Percentiles rank a stretch among this genome's conserved stretches.
Conservation (phyloP, 2,113 vertebrate genomes). For the Mustela nigripes region DNA sequence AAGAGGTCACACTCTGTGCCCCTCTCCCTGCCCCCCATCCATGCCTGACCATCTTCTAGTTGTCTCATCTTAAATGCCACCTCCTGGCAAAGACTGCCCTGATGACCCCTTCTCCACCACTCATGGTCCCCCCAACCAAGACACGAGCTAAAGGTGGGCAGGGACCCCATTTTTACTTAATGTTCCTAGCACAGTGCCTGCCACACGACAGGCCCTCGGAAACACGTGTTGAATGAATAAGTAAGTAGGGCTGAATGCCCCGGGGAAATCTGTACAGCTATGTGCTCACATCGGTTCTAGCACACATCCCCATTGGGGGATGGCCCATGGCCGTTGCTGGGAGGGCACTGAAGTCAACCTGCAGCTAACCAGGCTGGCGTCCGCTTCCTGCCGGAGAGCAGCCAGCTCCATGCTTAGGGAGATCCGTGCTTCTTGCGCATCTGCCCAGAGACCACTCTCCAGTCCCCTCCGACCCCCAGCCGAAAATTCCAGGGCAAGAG, state of each 20-base stretch:
- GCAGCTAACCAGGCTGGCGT: neutral
- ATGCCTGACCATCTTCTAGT: neutral
- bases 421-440: neutral
- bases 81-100: neutral
- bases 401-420: neutral
- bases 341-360: neutral
- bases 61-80: neutral
- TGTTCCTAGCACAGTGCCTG: neutral
- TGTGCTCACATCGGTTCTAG: accelerated
- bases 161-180: neutral
- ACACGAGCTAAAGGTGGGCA: neutral
- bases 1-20: neutral
- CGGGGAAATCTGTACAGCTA: neutral
- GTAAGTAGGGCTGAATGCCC: neutral
- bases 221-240: neutral
- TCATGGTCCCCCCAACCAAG: neutral
- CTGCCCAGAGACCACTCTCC: neutral
- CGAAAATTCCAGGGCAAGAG: neutral
- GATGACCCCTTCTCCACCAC: neutral
- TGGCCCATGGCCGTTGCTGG: neutral
- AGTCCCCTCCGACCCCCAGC: neutral
- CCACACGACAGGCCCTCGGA: neutral
- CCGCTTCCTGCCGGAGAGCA: neutral
- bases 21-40: neutral
- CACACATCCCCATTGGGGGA: accelerated